Conservation (phyloP, 2,888 invertebrate species). For the Drosophila kokeensis region DNA sequence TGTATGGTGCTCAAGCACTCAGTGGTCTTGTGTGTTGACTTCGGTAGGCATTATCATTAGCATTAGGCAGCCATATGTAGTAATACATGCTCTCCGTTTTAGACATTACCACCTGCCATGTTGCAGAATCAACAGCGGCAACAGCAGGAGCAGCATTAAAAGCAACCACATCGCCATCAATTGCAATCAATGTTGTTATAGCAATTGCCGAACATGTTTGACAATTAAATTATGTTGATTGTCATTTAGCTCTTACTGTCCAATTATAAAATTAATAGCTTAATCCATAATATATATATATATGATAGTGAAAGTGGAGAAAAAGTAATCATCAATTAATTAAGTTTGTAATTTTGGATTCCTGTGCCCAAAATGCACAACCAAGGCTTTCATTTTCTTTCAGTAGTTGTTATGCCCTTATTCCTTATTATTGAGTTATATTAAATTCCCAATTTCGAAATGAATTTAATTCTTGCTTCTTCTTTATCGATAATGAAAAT, state of each 20-base stretch:
- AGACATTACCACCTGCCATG: slow-evolving; percentile 17
- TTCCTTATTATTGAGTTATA: not conserved
- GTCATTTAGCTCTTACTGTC: slow-evolving; percentile 15
- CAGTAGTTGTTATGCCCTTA: not conserved
- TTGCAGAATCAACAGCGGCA: not conserved
- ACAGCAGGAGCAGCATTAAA: not conserved
- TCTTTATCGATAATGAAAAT: not conserved
- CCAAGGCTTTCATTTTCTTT: not conserved
- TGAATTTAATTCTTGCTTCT: not conserved
- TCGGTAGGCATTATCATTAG: slow-evolving; percentile 76
- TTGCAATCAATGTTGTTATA: slow-evolving; percentile 54
- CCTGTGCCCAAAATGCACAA: not conserved
- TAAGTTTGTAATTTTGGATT: not conserved
- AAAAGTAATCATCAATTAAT: not conserved
- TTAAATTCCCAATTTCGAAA: not conserved
- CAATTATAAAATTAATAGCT: slow-evolving; percentile 29
- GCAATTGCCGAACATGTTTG: slow-evolving; percentile 60
- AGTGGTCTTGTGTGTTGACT: slow-evolving; percentile 63
- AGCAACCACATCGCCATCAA: slow-evolving; percentile 5
- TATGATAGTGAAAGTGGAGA: not conserved
- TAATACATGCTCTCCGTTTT: slow-evolving; percentile 46
- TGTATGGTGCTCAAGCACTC: slow-evolving; percentile 36
- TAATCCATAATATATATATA: slow-evolving; percentile 11
- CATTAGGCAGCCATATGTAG: slow-evolving; percentile 70
- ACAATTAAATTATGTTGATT: slow-evolving; percentile 54